A percentile compares a stretch with the other conserved stretches of the same genome.
Evolutionary conservation across 2,113 vertebrate species (phyloP).

Genomic region (Carlito syrichta): DNA sequence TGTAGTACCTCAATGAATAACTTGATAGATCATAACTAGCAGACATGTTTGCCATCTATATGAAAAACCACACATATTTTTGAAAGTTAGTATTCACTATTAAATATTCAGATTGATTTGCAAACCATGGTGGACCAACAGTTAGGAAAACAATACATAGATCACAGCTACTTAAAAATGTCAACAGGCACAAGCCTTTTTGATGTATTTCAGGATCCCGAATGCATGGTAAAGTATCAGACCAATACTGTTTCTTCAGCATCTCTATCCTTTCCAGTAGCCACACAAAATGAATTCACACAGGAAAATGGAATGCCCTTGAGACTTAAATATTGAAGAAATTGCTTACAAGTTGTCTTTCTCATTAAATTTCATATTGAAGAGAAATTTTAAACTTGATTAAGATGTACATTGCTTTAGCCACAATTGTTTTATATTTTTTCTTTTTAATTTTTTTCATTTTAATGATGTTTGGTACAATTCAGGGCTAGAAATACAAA

Average conservation of each 20-base stretch:
- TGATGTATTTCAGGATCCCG: not conserved
- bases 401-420: not conserved
- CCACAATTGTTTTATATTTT: not conserved
- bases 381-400: not conserved
- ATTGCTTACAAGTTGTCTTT: not conserved
- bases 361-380: not conserved
- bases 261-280: not conserved
- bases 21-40: not conserved
- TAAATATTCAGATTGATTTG: not conserved
- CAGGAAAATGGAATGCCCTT: not conserved
- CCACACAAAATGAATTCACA: not conserved
- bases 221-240: not conserved
- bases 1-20: not conserved
- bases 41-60: not conserved
- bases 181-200: not conserved
- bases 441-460: too few relatives aligned
- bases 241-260: not conserved
- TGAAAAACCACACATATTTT: not conserved
- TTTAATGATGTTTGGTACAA: too few relatives aligned
- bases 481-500: too few relatives aligned
- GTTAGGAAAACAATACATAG: not conserved
- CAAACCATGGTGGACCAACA: not conserved
- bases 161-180: not conserved
- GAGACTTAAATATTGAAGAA: not conserved
- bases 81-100: slow-evolving; percentile 7